Base-by-base conservation (phyloP, 2,113 vertebrate genomes). In the Tragelaphus imberbis region DNA sequence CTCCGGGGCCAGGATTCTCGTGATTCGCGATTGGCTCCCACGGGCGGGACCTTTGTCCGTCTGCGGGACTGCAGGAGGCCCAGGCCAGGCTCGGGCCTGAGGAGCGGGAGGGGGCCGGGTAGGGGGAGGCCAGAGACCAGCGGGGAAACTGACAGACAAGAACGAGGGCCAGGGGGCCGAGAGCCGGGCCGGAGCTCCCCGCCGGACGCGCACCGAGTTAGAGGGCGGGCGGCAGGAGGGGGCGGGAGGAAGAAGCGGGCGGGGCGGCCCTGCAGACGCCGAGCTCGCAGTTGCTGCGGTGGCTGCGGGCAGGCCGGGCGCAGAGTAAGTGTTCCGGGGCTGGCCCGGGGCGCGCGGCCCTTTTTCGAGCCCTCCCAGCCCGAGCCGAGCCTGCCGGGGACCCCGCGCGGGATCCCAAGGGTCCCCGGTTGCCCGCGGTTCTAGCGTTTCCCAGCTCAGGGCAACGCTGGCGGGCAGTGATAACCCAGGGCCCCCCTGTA, bases 41-140 rank as follows among this genome's bases (percentile, higher is more conserved):
- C 58, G 0, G 65, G 82, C 40, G 25, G 89, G 94, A 95, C 97
- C 79, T 96, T 86, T 80, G 97, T 58, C 65, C 79, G 0, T 51
- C 55, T 8, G 47, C 79, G 7, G 84, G 89, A 4, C 77, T 6
- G 51, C 44, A 19, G 91, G 93, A 44, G n/a, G 36, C 56, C 49
- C 86, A 9, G 47, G 47, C 51, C 55, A 16, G 58, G 71, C 49
- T 36, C 6, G 1, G 40, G 47, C 77, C 28, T 11, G 89, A 28
- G 49, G 79, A 7, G 55, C 27, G 5, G 82, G 61, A 0, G 16
- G 53, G 36, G 13, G 5, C 33, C 2, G 14, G 27, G 25, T 2
- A 0, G 2, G 4, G 56, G 44, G 44, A 44, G 21, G 15, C 47
- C 23, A 28, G 49, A 33, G 51, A 44, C 12, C 80, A 4, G 4